Evolutionary conservation across 1,140 invertebrate genomes (phyloP).

Genomic region (Drosophila melanogaster): Release_6_plus_ISO1_MT NT_033777.3:6744501-6745000

Average conservation of each 20-base stretch:
- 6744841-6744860: constrained; percentile 54
- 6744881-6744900: constrained; percentile 13
- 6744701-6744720: not conserved
- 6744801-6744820: constrained; percentile 67
- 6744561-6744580: too few relatives aligned
- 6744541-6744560: too few relatives aligned
- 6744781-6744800: constrained; percentile 59
- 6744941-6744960: constrained; percentile 49
- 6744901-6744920: constrained; percentile 49
- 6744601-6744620: too few relatives aligned
- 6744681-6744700: not conserved
- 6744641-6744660: too few relatives aligned
- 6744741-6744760: constrained; percentile 3
- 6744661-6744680: too few relatives aligned
- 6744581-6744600: too few relatives aligned
- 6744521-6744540: too few relatives aligned
- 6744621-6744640: too few relatives aligned
- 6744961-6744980: constrained; percentile 14
- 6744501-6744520: too few relatives aligned
- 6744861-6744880: constrained; percentile 15
- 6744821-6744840: constrained; percentile 71
- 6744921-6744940: constrained; percentile 54
- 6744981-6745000: constrained; percentile 19
- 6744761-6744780: constrained; percentile 49
- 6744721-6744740: not conserved